A percentile compares a stretch with the other conserved stretches of the same genome.
These are phyloP conservation scores for Stenodera caucasica DNA, from an alignment of 2,888 invertebrate genomes.

Conservation along the genomic window DNA sequence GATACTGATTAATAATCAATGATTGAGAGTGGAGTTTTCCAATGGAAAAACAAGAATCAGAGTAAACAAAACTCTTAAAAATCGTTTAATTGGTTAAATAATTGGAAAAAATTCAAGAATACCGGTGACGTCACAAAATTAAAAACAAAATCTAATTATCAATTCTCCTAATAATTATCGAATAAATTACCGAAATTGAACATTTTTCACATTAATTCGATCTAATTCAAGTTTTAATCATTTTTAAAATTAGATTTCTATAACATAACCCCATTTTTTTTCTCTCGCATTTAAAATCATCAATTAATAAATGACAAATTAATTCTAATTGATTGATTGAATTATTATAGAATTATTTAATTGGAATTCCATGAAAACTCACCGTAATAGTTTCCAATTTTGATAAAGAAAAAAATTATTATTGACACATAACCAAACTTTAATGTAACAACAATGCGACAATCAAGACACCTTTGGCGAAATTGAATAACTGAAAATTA, in stretches of 20 bases:
- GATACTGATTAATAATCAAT: too few species aligned
- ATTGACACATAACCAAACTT: too few species aligned
- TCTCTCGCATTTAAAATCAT: too few species aligned
- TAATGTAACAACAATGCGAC: too few species aligned
- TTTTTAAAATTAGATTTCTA: too few species aligned
- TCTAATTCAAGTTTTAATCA: too few species aligned
- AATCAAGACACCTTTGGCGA: background rate
- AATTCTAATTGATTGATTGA: background rate
- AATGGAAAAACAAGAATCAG: too few species aligned
- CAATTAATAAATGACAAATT: too few species aligned
- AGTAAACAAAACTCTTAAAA: too few species aligned
- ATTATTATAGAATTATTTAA: background rate
- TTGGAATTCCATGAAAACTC: constrained; percentile 10
- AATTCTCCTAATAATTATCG: background rate
- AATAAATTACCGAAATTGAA: background rate
- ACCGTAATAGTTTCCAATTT: constrained; percentile 26
- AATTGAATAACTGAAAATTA: background rate
- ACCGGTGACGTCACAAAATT: background rate
- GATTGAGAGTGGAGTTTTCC: too few species aligned
- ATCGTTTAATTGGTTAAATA: background rate
- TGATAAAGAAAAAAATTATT: background rate
- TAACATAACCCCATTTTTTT: background rate
- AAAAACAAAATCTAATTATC: background rate
- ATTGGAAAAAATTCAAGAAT: background rate
- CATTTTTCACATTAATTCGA: background rate